phyloP scores from a whole-genome alignment of 2,888 invertebrate genomes.

The Drosophila ustulata region DNA sequence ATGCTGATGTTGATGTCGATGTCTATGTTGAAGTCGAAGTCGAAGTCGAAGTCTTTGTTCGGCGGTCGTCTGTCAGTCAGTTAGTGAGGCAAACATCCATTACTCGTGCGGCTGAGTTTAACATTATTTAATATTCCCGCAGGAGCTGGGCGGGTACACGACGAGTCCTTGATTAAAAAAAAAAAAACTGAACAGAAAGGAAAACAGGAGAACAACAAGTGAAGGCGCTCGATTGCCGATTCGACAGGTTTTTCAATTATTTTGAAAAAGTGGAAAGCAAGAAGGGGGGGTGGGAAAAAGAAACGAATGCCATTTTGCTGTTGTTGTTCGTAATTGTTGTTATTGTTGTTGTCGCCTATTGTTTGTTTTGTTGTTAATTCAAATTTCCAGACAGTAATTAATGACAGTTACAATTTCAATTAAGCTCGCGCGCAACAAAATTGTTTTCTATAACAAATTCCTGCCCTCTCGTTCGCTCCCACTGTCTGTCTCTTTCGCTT shows the following conservation, averaged over 20 bases:
- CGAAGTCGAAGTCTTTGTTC: constrained; percentile 56
- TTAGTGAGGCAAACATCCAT: constrained; percentile 40
- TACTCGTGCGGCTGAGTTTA: constrained; percentile 54
- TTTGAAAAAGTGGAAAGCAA: constrained; percentile 33
- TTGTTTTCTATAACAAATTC: constrained; percentile 69
- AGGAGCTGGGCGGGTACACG: constrained; percentile 32
- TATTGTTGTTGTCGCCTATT: constrained; percentile 47
- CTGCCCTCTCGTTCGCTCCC: constrained; percentile 12
- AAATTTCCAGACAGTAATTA: constrained; percentile 84
- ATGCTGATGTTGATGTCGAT: constrained; percentile 34
- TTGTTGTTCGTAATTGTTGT: constrained; percentile 47
- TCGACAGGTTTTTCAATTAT: constrained; percentile 80
- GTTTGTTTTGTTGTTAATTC: constrained; percentile 70
- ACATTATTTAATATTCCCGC: constrained; percentile 69
- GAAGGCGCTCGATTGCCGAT: constrained; percentile 60
- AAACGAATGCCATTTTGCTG: constrained; percentile 55
- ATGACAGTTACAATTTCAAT: constrained; percentile 84
- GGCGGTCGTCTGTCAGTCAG: constrained; percentile 32
- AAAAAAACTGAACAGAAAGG: constrained; percentile 6
- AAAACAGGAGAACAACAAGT: constrained; percentile 9
- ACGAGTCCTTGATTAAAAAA: constrained; percentile 70
- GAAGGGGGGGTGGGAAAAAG: neutral
- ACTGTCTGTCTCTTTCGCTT: constrained; percentile 24
- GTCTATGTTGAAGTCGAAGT: constrained; percentile 49
- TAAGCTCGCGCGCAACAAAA: constrained; percentile 65